Conservation (phyloP, 2,797 vertebrate species). For the Capromys pilorides region DNA sequence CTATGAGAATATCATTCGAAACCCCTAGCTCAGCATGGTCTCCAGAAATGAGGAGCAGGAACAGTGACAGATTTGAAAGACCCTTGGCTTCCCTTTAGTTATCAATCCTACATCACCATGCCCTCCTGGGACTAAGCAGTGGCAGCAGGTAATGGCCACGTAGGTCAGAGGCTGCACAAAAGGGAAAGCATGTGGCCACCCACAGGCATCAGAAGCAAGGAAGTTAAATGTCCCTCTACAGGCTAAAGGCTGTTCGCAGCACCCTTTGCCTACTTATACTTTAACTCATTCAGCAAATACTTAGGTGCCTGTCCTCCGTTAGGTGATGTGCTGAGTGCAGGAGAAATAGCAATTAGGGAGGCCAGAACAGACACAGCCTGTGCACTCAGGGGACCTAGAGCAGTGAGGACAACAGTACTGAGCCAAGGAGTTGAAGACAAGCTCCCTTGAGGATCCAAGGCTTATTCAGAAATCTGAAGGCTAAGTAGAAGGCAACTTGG, state of each 20-base stretch:
- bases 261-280: neutral
- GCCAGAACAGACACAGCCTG: neutral
- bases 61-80: neutral
- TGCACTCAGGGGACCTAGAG: accelerated
- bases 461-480: neutral
- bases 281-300: neutral
- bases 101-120: accelerated
- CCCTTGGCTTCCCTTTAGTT: neutral
- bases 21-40: neutral
- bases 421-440: neutral
- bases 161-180: neutral
- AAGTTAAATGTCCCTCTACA: neutral
- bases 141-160: neutral
- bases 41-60: neutral
- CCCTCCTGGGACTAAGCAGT: neutral
- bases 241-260: neutral
- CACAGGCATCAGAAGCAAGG: neutral
- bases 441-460: neutral
- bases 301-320: neutral
- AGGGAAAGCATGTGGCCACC: accelerated
- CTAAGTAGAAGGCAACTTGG: neutral
- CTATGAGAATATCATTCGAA: neutral
- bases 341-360: neutral
- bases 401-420: too few relatives aligned
- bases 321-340: accelerated